Base-by-base conservation (phyloP, 2,797 vertebrate genomes). In the Amniataba percoides region DNA sequence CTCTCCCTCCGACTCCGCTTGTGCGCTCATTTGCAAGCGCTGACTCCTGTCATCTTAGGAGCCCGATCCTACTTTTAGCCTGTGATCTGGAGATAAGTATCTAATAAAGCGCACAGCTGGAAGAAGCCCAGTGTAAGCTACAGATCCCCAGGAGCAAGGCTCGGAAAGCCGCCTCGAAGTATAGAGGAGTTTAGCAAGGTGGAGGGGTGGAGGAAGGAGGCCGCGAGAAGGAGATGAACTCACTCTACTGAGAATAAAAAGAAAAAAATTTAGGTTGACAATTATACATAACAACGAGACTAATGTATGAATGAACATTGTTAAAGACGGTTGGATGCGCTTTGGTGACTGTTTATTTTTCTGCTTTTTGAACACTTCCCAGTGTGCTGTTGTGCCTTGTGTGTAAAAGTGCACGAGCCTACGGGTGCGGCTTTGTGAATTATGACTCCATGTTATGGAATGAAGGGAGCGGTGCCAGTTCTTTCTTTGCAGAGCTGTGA, bases 381-480 rank as follows among this genome's bases (percentile, higher is more conserved):
- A n/a, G 83, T 65, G 75, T 80, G 78, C 71, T 51, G 76, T 57
- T 82, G 81, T 74, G 71, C 63, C 65, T 31, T 85, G 56, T 82
- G 68, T 87, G 80, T 74, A 59, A 57, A 52, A 77, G 83, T 84
- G 72, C 75, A 63, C 64, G 78, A 79, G 85, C 55, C 62, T 55
- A 73, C 72, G 87, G 84, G 88, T 83, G 91, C 18, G 74, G 93
- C 89, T 90, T 92, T 85, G 90, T 93, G 90, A 92, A 82, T 88
- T 89, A 94, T 95, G 95, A 95, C 93, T 95, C 86, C 77, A 63
- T 88, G 88, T 89, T 94, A 71, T 92, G 94, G 95, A 96, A 95
- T 95, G 95, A 95, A 93, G 92, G 94, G 94, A 94, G 93, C 88
- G 78, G 87, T 93, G 93, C 90, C 90, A 94, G 90, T 78, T 92